phyloP scores from a whole-genome alignment of 2,113 vertebrate species.

The Ondatra zibethicus region DNA sequence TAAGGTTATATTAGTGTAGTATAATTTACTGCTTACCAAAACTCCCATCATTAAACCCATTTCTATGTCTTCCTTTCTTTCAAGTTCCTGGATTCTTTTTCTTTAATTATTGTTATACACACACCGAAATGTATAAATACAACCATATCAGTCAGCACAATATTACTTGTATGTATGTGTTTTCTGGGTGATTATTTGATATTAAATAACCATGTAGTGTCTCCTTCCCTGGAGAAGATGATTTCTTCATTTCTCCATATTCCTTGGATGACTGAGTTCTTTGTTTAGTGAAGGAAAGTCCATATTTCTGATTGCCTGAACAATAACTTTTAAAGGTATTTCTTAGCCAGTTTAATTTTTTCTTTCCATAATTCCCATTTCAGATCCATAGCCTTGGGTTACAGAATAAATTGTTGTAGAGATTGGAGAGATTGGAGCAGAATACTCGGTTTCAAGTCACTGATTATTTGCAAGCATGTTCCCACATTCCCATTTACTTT shows the following conservation, averaged over 20 bases:
- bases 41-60: background rate
- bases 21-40: background rate
- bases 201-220: background rate
- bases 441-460: rapidly evolving
- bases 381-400: background rate
- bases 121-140: background rate
- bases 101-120: background rate
- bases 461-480: background rate
- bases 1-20: background rate
- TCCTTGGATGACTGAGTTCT: background rate
- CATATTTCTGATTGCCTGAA: background rate
- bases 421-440: no score
- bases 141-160: background rate
- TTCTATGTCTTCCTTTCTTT: background rate
- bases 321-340: background rate
- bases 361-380: background rate
- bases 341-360: background rate
- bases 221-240: background rate
- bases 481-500: no score
- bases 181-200: background rate
- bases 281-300: background rate
- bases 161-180: background rate
- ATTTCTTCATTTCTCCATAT: background rate
- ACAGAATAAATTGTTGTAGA: background rate
- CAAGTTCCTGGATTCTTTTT: background rate